These are phyloP conservation scores for Stictocephala bisonia DNA, from an alignment of 2,888 invertebrate genomes.

Conservation along the genomic window DNA sequence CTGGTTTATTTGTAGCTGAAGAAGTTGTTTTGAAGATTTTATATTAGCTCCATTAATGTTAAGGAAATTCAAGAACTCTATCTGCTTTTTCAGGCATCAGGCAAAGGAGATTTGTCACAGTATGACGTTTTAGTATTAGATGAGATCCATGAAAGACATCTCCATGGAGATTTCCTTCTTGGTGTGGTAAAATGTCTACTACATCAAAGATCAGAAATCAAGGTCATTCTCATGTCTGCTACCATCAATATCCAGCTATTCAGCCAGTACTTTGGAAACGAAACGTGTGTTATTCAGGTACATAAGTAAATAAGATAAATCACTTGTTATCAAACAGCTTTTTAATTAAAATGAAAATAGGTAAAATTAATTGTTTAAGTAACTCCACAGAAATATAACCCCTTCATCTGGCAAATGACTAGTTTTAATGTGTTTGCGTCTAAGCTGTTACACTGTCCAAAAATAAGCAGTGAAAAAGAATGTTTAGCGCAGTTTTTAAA, in stretches of 20 bases:
- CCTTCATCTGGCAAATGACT: too few relatives aligned
- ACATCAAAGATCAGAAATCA: conserved; percentile 81
- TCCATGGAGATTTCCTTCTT: conserved; percentile 93
- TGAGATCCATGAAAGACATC: conserved; percentile 96
- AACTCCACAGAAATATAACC: too few relatives aligned
- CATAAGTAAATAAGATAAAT: conserved; percentile 45
- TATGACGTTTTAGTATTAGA: conserved; percentile 96
- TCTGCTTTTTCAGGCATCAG: conserved; percentile 72
- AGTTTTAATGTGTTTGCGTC: too few relatives aligned
- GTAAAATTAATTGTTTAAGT: too few relatives aligned
- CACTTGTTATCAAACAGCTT: too few relatives aligned
- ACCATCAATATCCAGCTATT: conserved; percentile 98
- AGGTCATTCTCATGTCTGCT: conserved; percentile 97
- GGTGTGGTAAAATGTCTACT: conserved; percentile 95
- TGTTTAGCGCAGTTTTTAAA: too few relatives aligned
- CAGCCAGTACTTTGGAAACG: conserved; percentile 84
- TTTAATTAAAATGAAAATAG: too few relatives aligned
- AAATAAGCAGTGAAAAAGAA: too few relatives aligned
- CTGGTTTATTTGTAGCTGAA: too few relatives aligned
- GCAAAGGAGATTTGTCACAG: conserved; percentile 80
- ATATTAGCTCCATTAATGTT: too few relatives aligned
- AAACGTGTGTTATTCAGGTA: conserved; percentile 86
- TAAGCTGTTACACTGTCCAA: too few relatives aligned
- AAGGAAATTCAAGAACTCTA: conserved; percentile 4
- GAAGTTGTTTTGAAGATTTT: too few relatives aligned